phyloP scores from a whole-genome alignment of 2,797 vertebrate genomes.

The Leuciscus waleckii region DNA sequence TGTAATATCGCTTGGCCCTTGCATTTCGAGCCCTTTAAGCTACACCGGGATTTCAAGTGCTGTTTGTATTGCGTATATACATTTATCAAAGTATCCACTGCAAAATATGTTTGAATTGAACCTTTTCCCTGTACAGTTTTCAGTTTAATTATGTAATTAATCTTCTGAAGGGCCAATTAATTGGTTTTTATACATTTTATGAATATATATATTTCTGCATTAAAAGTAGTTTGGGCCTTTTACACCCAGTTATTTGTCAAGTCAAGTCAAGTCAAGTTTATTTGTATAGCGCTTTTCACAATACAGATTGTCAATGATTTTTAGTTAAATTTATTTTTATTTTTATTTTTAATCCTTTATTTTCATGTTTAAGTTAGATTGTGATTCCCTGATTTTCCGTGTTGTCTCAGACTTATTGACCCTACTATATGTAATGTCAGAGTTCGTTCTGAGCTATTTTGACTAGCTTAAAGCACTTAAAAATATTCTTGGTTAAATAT shows the following conservation, averaged over 20 bases:
- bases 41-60: constrained; percentile 11
- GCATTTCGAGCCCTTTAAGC: constrained; percentile 6
- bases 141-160: constrained; percentile 34
- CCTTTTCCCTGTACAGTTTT: not conserved
- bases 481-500: not conserved
- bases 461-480: not conserved
- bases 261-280: no score
- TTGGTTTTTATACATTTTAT: not conserved
- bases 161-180: not conserved
- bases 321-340: no score
- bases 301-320: no score
- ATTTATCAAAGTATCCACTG: constrained; percentile 27
- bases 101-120: constrained; percentile 15
- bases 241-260: not conserved
- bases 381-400: not conserved
- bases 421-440: not conserved
- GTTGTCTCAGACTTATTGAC: not conserved
- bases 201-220: not conserved
- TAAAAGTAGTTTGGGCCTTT: not conserved
- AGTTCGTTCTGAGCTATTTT: not conserved
- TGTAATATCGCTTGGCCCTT: constrained; percentile 13
- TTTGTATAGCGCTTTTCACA: no score
- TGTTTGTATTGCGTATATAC: constrained; percentile 14
- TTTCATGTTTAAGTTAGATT: not conserved
- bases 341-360: not conserved